These are phyloP conservation scores for Cremastinae sp. DNA, from an alignment of 2,888 invertebrate genomes.

Conservation along the genomic window DNA sequence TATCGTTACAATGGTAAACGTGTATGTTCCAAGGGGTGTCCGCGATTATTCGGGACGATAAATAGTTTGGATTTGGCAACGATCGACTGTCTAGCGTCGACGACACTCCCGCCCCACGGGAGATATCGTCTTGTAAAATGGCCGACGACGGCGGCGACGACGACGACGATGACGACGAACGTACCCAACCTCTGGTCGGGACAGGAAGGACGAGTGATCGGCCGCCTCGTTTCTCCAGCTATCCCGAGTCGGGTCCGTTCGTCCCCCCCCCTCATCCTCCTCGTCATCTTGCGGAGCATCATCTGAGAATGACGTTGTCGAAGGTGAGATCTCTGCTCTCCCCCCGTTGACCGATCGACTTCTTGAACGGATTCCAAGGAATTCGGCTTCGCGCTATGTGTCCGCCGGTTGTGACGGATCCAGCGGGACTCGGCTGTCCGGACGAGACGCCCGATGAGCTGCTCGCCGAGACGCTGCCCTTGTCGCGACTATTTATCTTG, in stretches of 20 bases:
- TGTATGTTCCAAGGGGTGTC: no score
- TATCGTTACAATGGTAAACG: no score
- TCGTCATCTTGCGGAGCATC: no score
- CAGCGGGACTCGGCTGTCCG: slow-evolving; percentile 83
- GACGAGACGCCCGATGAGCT: slow-evolving; percentile 83
- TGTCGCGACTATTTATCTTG: slow-evolving; percentile 80
- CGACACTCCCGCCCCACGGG: no score
- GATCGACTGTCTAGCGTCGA: no score
- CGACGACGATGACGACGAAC: no score
- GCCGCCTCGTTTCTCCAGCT: not conserved
- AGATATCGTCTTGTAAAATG: no score
- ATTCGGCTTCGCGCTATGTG: slow-evolving; percentile 81
- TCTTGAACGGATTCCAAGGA: slow-evolving; percentile 89
- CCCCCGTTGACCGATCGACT: slow-evolving; percentile 82
- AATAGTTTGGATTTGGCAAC: no score
- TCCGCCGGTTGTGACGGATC: slow-evolving; percentile 82
- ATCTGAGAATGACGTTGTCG: slow-evolving; percentile 84
- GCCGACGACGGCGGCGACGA: no score
- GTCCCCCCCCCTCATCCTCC: slow-evolving; percentile 1
- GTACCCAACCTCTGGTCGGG: no score
- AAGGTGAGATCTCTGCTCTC: slow-evolving; percentile 82
- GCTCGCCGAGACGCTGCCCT: slow-evolving; percentile 83
- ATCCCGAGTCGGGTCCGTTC: slow-evolving; percentile 8
- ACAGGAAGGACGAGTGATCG: no score
- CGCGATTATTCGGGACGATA: no score